Evolutionary conservation across 2,113 vertebrate species (phyloP), one percentile per base, ranked within the genome.

Genomic region (Chaetorhynchus papuensis): DNA sequence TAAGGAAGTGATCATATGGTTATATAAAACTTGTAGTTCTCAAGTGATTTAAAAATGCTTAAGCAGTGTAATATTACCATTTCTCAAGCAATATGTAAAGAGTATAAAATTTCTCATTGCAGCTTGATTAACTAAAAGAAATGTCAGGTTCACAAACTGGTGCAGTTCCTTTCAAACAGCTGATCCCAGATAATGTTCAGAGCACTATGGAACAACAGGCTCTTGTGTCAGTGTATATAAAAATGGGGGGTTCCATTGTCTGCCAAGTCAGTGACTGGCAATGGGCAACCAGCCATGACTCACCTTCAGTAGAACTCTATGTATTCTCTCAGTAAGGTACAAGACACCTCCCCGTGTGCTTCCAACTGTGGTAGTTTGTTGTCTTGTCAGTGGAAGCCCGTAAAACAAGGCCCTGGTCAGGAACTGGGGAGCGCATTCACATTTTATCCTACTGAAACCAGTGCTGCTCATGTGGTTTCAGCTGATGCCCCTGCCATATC

Each of bases 11-110:
- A 59, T 95, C 4, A 3, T 87, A 82, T 94, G 78, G 45, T 95
- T 92, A 79, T 93, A 79, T 75, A 89, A 89, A 94, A 95, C 90
- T 56, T 28, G 50, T 15, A 65, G 26, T 87, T 94, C 24, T 85
- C 37, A 80, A 93, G 60, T 66, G 21, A 87, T 83, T 65, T 61
- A 45, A 74, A 82, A 71, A 24, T 0, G 1, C 83, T 64, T 80
- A 53, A 44, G 54, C 63, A 75, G 42, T 74, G 52, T 92, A 81
- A 90, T 74, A 39, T 7, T 69, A 45, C 35, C 15, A 23, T 70
- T 95, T 92, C 33, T 83, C 47, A 89, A 92, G 64, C 64, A 80
- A 77, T 87, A 78, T 33, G 24, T 70, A 52, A 57, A 72, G 78
- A 61, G 20, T 20, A 22, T 74, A 68, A 53, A 44, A 42, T 61